Evolutionary conservation across 2,113 vertebrate genomes (phyloP).

Genomic region (Pipa parva): DNA sequence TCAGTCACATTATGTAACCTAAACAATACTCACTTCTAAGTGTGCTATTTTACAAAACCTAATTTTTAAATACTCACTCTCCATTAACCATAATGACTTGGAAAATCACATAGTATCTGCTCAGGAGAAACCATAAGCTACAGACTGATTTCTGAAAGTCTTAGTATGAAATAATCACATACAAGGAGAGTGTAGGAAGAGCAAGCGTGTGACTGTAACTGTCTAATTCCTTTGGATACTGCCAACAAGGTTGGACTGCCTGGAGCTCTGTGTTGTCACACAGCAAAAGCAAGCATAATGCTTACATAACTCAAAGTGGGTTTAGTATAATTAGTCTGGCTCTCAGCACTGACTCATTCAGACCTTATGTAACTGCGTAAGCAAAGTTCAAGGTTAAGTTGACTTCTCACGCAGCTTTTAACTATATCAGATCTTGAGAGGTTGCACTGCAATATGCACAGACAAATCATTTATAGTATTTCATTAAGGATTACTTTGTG

Average conservation of each 20-base stretch:
- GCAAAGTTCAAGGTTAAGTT: slow-evolving; percentile 37
- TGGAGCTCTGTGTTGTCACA: slow-evolving; percentile 3
- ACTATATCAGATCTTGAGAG: slow-evolving; percentile 1
- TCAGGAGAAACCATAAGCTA: no score
- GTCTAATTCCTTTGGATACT: slow-evolving; percentile 1
- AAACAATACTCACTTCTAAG: no score
- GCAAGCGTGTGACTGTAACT: not conserved
- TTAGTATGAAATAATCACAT: no score
- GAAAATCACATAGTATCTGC: no score
- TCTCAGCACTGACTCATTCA: slow-evolving; percentile 17
- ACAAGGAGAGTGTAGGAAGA: not conserved
- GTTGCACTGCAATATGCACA: no score
- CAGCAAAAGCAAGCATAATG: slow-evolving; percentile 22
- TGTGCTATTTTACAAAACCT: no score
- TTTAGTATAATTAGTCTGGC: slow-evolving; percentile 33
- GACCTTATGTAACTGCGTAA: slow-evolving; percentile 34
- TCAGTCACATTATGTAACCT: no score
- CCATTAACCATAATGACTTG: no score
- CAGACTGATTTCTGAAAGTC: no score
- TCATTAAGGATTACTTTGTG: no score
- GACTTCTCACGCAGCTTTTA: slow-evolving; percentile 9
- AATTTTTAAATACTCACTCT: no score
- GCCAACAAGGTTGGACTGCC: slow-evolving; percentile 1
- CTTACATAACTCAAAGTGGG: slow-evolving; percentile 27
- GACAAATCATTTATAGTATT: no score